phyloP scores from a whole-genome alignment of 2,797 vertebrate genomes.

The Iguana delicatissima region DNA sequence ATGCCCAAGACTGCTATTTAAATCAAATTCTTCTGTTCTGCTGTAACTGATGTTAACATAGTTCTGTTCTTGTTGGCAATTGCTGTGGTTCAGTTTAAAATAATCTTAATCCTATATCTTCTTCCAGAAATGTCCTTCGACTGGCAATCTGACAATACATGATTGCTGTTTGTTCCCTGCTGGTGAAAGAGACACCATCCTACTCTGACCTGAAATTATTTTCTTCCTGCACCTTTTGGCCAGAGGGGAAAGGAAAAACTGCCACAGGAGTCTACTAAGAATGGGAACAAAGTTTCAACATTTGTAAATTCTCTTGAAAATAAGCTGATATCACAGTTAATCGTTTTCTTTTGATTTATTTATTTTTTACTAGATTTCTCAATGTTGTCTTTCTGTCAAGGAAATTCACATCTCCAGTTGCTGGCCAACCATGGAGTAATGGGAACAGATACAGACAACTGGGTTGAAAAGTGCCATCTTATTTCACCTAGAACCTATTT shows the following conservation, averaged over 20 bases:
- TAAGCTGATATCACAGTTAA: background rate
- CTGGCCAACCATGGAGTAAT: no score
- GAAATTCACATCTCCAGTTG: background rate
- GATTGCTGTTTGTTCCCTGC: background rate
- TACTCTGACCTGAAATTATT: background rate
- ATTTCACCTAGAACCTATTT: no score
- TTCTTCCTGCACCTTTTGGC: background rate
- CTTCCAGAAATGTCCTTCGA: background rate
- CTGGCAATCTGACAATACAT: background rate
- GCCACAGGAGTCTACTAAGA: background rate
- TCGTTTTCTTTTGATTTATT: background rate
- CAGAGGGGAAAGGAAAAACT: background rate
- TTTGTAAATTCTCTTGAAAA: background rate
- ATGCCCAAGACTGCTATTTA: background rate
- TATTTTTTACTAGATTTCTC: background rate
- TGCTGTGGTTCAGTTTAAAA: conserved; percentile 9
- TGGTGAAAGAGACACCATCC: background rate
- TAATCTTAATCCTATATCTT: background rate
- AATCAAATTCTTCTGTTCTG: background rate
- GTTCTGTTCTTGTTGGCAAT: background rate
- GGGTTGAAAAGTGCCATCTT: no score
- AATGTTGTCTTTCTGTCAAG: background rate
- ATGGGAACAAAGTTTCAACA: background rate
- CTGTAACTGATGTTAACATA: background rate
- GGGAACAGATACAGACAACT: no score